Percentiles rank a stretch among this genome's conserved stretches.
Evolutionary conservation across 2,113 vertebrate species (phyloP).

Genomic region (Emydocephalus ijimae): DNA sequence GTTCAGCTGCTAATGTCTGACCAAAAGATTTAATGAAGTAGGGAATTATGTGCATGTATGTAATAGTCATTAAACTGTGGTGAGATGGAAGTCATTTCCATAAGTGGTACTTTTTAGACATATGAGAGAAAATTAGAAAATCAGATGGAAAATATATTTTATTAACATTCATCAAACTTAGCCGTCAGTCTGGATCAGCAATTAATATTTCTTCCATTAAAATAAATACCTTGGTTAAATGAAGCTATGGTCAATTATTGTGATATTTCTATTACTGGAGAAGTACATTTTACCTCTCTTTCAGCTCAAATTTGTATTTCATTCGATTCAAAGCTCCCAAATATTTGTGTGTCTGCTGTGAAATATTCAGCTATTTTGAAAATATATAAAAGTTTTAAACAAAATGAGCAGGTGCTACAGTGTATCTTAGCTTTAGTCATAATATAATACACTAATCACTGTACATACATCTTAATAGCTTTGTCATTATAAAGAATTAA

Average conservation of each 20-base stretch:
- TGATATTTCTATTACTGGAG: not conserved
- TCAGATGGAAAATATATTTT: not conserved
- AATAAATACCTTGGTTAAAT: not conserved
- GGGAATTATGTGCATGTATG: not conserved
- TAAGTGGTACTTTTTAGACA: not conserved
- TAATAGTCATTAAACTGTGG: not conserved
- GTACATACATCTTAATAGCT: not conserved
- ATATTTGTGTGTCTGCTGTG: not conserved
- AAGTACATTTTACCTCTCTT: not conserved
- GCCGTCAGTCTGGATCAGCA: not conserved
- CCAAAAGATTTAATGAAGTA: too few relatives aligned
- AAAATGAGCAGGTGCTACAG: not conserved
- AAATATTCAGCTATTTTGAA: not conserved
- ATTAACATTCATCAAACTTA: not conserved
- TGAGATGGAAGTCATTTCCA: not conserved
- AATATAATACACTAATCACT: not conserved
- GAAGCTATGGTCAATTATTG: not conserved
- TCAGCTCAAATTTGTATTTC: not conserved
- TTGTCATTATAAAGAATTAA: not conserved
- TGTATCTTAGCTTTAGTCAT: not conserved
- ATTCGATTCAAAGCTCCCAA: not conserved
- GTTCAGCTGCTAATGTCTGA: not conserved
- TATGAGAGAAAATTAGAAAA: not conserved
- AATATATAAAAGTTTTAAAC: not conserved
- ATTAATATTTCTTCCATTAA: not conserved